phyloP scores from a whole-genome alignment of 2,888 invertebrate species.

The Xestia ashworthii region DNA sequence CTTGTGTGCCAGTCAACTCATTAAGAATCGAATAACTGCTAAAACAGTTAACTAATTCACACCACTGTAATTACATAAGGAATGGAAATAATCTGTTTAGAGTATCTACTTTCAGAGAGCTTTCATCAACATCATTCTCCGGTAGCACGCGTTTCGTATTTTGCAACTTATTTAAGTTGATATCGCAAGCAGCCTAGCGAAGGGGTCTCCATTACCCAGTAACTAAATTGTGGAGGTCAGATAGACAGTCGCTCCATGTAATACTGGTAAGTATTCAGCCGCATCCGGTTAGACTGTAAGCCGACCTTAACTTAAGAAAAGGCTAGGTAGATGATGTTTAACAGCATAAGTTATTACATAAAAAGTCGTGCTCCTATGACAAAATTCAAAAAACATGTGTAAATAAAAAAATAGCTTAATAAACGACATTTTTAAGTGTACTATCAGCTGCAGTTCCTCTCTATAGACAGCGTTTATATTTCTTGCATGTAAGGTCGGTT shows the following conservation, averaged over 20 bases:
- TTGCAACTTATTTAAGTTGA: no score
- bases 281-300: neutral
- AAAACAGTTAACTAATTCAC: conserved; percentile 21
- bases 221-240: no score
- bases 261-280: neutral
- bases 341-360: neutral
- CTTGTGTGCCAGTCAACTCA: neutral
- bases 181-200: neutral
- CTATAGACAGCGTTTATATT: neutral
- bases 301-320: neutral
- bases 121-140: no score
- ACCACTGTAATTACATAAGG: neutral
- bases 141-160: no score
- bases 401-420: conserved; percentile 39
- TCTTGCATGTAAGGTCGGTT: neutral
- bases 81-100: neutral
- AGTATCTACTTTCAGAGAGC: neutral
- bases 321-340: neutral
- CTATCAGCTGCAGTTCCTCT: neutral
- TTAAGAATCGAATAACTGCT: conserved; percentile 15
- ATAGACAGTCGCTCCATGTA: neutral
- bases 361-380: neutral
- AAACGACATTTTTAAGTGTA: conserved; percentile 60
- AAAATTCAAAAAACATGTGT: conserved; percentile 24
- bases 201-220: neutral